Percentiles rank a stretch among this genome's conserved stretches.
These are phyloP conservation scores for Orius insidiosus DNA, from an alignment of 1,140 invertebrate species.

Conservation along the genomic window DNA sequence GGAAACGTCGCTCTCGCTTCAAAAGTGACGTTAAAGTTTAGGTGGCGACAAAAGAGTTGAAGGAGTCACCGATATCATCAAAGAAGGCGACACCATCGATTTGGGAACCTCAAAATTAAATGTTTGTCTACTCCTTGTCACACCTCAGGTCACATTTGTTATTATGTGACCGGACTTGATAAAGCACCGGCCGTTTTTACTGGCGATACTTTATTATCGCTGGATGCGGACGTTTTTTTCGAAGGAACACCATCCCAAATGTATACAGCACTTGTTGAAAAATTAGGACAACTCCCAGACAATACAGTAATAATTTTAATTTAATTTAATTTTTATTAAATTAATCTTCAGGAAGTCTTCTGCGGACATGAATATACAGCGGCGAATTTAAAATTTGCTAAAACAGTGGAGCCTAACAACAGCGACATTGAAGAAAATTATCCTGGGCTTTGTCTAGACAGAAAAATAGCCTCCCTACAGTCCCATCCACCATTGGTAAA, in stretches of 20 bases:
- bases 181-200: constrained; percentile 62
- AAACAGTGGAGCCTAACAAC: constrained; percentile 74
- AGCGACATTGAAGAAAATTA: constrained; percentile 44
- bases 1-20: constrained; percentile 72
- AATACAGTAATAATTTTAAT: constrained; percentile 40
- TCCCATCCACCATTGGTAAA: constrained; percentile 76
- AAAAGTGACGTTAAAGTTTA: constrained; percentile 36
- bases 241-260: constrained; percentile 90
- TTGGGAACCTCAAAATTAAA: constrained; percentile 60
- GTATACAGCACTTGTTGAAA: constrained; percentile 66
- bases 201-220: constrained; percentile 87
- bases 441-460: constrained; percentile 47
- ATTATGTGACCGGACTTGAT: constrained; percentile 36
- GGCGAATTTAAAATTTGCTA: constrained; percentile 78
- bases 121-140: constrained; percentile 92
- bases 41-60: constrained; percentile 81
- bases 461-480: constrained; percentile 50
- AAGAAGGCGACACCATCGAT: constrained; percentile 47
- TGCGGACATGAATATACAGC: constrained; percentile 96
- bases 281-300: constrained; percentile 59
- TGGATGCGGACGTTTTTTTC: constrained; percentile 95
- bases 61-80: constrained; percentile 53
- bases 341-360: constrained; percentile 55
- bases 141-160: constrained; percentile 89
- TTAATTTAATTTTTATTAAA: neutral